Evolutionary conservation across 1,140 invertebrate species (phyloP).

Genomic region (Drosophila mojavensis): DNA sequence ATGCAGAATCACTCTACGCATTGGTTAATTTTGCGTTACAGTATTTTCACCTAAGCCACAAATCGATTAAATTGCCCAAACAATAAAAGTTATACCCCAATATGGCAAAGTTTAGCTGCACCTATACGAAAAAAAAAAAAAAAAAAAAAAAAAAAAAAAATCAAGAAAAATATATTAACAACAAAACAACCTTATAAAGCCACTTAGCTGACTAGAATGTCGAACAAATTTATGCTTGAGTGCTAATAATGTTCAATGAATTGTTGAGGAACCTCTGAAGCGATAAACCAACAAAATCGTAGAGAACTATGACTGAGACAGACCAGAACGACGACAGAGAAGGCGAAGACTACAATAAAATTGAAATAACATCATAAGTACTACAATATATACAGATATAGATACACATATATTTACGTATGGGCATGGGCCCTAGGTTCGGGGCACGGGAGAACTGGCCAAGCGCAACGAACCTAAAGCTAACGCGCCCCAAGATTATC

Average conservation of each 20-base stretch:
- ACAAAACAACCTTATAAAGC: slow-evolving; percentile 23
- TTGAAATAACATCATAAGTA: slow-evolving; percentile 76
- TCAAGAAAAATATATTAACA: background rate
- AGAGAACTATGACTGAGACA: slow-evolving; percentile 59
- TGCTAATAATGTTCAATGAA: slow-evolving; percentile 81
- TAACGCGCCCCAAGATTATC: slow-evolving; percentile 79
- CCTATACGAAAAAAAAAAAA: slow-evolving; percentile 3
- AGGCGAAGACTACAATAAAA: slow-evolving; percentile 63
- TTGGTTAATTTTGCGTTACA: slow-evolving; percentile 16
- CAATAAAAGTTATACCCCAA: slow-evolving; percentile 5
- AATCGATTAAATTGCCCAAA: slow-evolving; percentile 32
- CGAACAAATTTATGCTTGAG: slow-evolving; percentile 75
- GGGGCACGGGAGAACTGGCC: slow-evolving; percentile 43
- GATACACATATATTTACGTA: slow-evolving; percentile 18
- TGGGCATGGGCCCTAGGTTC: slow-evolving; percentile 2
- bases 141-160: too few species aligned
- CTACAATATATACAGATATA: slow-evolving; percentile 38
- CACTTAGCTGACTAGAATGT: slow-evolving; percentile 45
- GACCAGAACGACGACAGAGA: slow-evolving; percentile 35
- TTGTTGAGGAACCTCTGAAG: slow-evolving; percentile 69
- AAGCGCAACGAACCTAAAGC: slow-evolving; percentile 80
- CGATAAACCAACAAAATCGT: slow-evolving; percentile 74
- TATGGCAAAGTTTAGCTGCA: slow-evolving; percentile 23
- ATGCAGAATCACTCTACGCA: background rate
- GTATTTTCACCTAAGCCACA: slow-evolving; percentile 41